Evolutionary conservation across 2,797 vertebrate genomes (phyloP), one percentile per base, ranked within the genome.

Genomic region (Ataeniobius toweri): DNA sequence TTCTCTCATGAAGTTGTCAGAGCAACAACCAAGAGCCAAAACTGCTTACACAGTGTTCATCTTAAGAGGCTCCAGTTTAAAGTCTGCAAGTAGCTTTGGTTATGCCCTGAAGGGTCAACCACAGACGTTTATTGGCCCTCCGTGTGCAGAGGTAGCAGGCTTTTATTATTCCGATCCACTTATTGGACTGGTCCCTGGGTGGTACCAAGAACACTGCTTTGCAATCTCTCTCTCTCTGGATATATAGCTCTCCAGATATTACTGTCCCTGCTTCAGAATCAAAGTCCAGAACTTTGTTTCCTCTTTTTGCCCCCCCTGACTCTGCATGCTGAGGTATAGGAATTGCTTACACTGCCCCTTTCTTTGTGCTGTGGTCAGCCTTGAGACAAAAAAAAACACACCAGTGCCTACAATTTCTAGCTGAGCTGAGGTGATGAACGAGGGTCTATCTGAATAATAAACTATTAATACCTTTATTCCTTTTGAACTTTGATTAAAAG

Each of bases 281-380:
- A 69, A 89, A 81, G 78, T 72, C 76, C 80, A 80, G 74, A 79
- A 83, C 86, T 76, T 84, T 84, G 39, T 85, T 82, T 82, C 53
- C 73, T 71, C 68, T 63, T 73, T 80, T 83, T 80, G 71, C 86
- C 72, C 91, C 87, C 88, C 85, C 85, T 82, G 87, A 91, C 89
- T 91, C 86, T 31, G 76, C 78, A 89, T 86, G 86, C 83, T 77
- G 73, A 53, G 84, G 85, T 85, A 85, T 74, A 88, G 82, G 90
- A 93, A 93, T 79, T 94, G 94, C 94, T 94, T 94, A 93, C 92
- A 89, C 81, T 72, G 86, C 89, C 90, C 82, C 79, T 92, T 93
- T 93, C 91, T 92, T 90, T 93, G 89, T 93, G 91, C 91, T 91
- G 91, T 85, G 82, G 92, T 94, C 92, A 93, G 93, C 92, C 90